Percentiles rank a stretch among this genome's conserved stretches.
phyloP scores from a whole-genome alignment of 2,888 invertebrate species.

The Watsonalla binaria region DNA sequence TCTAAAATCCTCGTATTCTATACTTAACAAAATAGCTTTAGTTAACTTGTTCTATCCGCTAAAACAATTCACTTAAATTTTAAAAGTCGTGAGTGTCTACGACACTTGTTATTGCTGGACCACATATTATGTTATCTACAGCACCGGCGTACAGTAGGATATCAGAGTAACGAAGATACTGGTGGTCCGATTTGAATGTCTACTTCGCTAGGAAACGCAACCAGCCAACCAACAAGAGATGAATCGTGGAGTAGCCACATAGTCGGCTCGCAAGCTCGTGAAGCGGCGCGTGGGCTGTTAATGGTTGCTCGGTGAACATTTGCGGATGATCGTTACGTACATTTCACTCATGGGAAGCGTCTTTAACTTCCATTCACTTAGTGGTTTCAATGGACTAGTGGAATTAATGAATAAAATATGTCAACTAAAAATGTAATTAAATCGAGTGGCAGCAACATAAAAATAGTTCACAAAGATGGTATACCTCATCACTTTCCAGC shows the following conservation, averaged over 20 bases:
- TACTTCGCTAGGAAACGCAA: conserved; percentile 4
- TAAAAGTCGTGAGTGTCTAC: too few relatives aligned
- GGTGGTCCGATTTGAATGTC: not conserved
- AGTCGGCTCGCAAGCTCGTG: conserved; percentile 53
- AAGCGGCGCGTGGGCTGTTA: conserved; percentile 55
- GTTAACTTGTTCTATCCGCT: too few relatives aligned
- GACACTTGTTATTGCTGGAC: too few relatives aligned
- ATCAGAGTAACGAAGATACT: not conserved
- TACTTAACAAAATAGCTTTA: too few relatives aligned
- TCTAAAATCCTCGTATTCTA: not conserved
- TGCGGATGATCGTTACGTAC: conserved; percentile 44
- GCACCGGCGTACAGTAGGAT: not conserved
- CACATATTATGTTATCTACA: too few relatives aligned
- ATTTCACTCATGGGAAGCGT: conserved; percentile 73
- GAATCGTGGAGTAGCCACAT: conserved; percentile 1
- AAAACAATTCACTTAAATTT: too few relatives aligned
- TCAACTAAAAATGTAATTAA: conserved; percentile 72
- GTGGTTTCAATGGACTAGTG: conserved; percentile 72
- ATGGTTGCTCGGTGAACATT: conserved; percentile 55
- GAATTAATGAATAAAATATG: conserved; percentile 70
- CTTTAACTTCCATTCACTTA: conserved; percentile 74
- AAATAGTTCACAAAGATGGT: conserved; percentile 78
- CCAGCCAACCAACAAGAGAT: not conserved
- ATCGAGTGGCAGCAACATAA: conserved; percentile 78
- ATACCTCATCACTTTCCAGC: conserved; percentile 96